A percentile compares a stretch with the other conserved stretches of the same genome.
phyloP scores from a whole-genome alignment of 1,140 invertebrate species.

The Dendrolimus kikuchii region DNA sequence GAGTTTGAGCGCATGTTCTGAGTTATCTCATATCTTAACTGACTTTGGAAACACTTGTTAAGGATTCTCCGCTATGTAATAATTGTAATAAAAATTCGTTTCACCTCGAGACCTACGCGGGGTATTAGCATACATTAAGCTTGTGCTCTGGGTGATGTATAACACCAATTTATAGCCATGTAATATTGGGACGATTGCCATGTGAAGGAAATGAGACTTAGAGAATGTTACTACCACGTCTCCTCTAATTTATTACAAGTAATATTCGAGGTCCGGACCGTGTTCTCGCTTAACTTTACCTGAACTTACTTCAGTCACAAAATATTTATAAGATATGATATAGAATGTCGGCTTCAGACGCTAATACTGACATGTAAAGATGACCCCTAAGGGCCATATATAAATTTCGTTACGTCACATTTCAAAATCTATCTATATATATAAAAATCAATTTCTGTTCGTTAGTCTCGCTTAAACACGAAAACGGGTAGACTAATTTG shows the following conservation, averaged over 20 bases:
- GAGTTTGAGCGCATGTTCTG: not conserved
- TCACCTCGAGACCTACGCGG: constrained; percentile 16
- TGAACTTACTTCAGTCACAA: constrained; percentile 7
- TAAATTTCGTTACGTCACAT: too few species aligned
- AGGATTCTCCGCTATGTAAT: constrained; percentile 8
- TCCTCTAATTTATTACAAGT: constrained; percentile 31
- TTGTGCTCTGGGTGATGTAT: constrained; percentile 10
- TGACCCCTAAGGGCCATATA: too few species aligned
- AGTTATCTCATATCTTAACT: constrained; percentile 5
- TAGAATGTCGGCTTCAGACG: too few species aligned
- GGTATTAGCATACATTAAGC: constrained; percentile 29
- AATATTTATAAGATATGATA: too few species aligned
- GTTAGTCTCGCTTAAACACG: too few species aligned
- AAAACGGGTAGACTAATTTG: too few species aligned
- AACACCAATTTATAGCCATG: constrained; percentile 29
- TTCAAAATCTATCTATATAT: too few species aligned
- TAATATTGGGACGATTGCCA: constrained; percentile 35
- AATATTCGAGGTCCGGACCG: constrained; percentile 27
- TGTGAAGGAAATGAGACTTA: constrained; percentile 26
- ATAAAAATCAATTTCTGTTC: too few species aligned
- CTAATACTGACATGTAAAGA: too few species aligned
- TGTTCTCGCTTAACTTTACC: constrained; percentile 20
- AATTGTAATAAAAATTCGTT: constrained; percentile 29
- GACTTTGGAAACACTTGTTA: constrained; percentile 2
- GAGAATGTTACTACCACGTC: constrained; percentile 23